phyloP scores from a whole-genome alignment of 2,113 vertebrate species.

The Lepus timidus region DNA sequence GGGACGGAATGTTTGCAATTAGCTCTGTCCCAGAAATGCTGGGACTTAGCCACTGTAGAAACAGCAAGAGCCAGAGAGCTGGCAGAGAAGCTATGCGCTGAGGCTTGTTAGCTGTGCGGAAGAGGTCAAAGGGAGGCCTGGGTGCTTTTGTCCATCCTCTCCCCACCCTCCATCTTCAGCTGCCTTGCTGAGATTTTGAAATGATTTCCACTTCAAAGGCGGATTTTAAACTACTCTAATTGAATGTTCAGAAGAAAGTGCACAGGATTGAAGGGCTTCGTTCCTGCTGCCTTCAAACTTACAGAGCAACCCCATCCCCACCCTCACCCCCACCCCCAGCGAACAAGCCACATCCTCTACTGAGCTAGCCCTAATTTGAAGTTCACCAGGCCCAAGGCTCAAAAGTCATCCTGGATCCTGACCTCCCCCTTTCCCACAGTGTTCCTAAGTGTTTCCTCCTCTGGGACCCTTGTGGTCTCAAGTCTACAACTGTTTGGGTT shows the following conservation, averaged over 20 bases:
- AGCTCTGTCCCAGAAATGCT: conserved; percentile 66
- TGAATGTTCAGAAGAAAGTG: conserved; percentile 27
- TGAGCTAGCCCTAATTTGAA: background rate
- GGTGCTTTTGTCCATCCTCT: background rate
- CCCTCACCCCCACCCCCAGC: background rate
- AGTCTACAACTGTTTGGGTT: background rate
- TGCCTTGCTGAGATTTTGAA: conserved; percentile 55
- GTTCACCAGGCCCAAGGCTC: background rate
- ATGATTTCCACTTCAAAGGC: conserved; percentile 62
- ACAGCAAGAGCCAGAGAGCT: conserved; percentile 22
- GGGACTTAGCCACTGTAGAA: conserved; percentile 29
- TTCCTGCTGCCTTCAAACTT: conserved; percentile 17
- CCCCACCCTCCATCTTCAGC: background rate
- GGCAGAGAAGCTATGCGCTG: background rate
- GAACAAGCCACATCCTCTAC: background rate
- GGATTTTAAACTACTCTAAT: conserved; percentile 42
- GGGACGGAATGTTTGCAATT: conserved; percentile 58
- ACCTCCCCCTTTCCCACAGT: background rate
- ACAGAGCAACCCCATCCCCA: background rate
- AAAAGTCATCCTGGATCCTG: background rate
- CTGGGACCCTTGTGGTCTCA: background rate
- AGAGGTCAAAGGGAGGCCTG: conserved; percentile 49
- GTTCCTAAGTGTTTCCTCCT: background rate
- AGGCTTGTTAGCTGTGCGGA: conserved; percentile 29
- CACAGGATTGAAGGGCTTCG: background rate